Conservation (phyloP, 2,888 invertebrate genomes). For the Conops quadrifasciatus region DNA sequence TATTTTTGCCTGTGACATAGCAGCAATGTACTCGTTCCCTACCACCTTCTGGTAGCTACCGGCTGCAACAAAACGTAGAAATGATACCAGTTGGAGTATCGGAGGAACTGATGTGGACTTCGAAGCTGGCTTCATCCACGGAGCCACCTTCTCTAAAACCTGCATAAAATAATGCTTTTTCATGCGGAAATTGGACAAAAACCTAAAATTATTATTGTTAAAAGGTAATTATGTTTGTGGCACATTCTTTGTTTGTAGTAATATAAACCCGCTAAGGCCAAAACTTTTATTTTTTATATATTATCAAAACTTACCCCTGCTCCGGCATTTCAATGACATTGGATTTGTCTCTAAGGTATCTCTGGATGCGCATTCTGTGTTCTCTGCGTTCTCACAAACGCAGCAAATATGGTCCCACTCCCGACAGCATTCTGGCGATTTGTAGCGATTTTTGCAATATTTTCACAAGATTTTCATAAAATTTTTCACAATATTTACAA, state of each 20-base stretch:
- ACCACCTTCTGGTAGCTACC: slow-evolving; percentile 3
- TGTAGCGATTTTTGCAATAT: too few species aligned
- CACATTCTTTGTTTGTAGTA: too few species aligned
- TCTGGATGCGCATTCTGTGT: too few species aligned
- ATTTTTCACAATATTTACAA: too few species aligned
- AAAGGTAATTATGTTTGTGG: background rate
- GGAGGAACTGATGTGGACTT: background rate
- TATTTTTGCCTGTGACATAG: background rate
- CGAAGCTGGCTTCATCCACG: background rate
- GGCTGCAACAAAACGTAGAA: background rate
- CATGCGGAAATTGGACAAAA: background rate
- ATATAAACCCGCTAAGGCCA: too few species aligned
- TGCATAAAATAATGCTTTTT: background rate
- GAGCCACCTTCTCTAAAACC: background rate
- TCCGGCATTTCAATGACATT: slow-evolving; percentile 1
- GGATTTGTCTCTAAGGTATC: too few species aligned
- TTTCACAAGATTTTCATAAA: slow-evolving; percentile 25
- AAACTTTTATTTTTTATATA: too few species aligned
- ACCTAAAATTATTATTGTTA: background rate
- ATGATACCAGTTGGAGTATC: background rate
- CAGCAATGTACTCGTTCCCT: background rate
- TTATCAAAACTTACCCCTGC: background rate
- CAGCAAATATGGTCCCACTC: too few species aligned
- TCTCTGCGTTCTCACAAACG: too few species aligned
- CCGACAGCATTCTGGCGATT: too few species aligned